Conservation (phyloP, 2,888 invertebrate species). For the Priocnemis perturbator region DNA sequence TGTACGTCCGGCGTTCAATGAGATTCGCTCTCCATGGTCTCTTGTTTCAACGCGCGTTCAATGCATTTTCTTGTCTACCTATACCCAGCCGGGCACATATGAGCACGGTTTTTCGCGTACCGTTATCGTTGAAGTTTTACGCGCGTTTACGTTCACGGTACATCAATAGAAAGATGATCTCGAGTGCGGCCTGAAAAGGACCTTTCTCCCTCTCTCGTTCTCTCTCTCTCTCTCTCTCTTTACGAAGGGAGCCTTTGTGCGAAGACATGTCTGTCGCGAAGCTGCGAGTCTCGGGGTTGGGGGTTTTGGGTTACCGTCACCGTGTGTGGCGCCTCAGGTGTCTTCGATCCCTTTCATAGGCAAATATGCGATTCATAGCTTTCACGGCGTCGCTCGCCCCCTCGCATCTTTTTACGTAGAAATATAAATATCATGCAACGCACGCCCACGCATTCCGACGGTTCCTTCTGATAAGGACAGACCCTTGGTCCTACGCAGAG, state of each 20-base stretch:
- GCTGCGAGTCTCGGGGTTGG: conserved; percentile 46
- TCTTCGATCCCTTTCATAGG: conserved; percentile 70
- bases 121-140: conserved; percentile 49
- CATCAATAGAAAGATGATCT: conserved; percentile 73
- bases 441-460: neutral
- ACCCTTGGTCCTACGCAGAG: too few species aligned
- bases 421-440: conserved; percentile 21
- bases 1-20: too few species aligned
- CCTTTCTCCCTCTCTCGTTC: conserved; percentile 27
- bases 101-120: conserved; percentile 6
- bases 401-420: conserved; percentile 3
- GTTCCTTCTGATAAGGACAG: neutral
- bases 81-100: too few species aligned
- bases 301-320: conserved; percentile 71
- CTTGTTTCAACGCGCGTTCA: too few species aligned
- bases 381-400: conserved; percentile 38
- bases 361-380: conserved; percentile 65
- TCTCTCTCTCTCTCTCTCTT: neutral
- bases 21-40: too few species aligned
- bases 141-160: conserved; percentile 37
- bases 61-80: too few species aligned
- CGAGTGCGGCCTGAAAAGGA: conserved; percentile 50
- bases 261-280: conserved; percentile 68
- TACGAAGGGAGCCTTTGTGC: conserved; percentile 59
- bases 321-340: conserved; percentile 74